Conservation (phyloP, 1,140 invertebrate species). For the Dryas iulia region DNA sequence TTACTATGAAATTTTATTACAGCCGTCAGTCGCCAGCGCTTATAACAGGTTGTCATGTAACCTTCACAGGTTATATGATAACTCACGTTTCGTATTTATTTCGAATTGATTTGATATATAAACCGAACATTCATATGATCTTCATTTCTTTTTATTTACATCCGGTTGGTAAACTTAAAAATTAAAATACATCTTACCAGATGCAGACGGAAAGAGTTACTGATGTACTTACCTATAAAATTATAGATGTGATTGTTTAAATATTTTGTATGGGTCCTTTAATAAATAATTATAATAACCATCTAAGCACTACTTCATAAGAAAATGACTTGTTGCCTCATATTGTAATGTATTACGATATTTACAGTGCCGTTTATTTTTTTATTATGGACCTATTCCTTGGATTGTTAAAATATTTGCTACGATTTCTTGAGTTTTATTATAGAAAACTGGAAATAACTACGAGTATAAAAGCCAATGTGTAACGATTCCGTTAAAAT, state of each 20-base stretch:
- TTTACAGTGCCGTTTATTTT: no score
- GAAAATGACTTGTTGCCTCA: no score
- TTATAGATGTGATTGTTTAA: no score
- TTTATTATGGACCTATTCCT: no score
- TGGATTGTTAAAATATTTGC: background rate
- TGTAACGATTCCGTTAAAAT: background rate
- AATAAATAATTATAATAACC: no score
- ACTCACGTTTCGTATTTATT: constrained; percentile 35
- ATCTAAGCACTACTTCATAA: no score
- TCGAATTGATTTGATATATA: constrained; percentile 27
- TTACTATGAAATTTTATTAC: constrained; percentile 57
- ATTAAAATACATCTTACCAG: background rate
- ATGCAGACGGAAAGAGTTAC: background rate
- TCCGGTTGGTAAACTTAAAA: constrained; percentile 11
- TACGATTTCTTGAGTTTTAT: background rate
- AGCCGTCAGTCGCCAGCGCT: constrained; percentile 37
- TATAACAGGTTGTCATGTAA: constrained; percentile 42
- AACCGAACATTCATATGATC: constrained; percentile 3
- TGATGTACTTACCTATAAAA: background rate
- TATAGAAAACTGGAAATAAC: background rate
- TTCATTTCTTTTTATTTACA: constrained; percentile 21
- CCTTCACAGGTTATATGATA: constrained; percentile 36
- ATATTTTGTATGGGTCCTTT: no score
- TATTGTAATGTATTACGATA: no score
- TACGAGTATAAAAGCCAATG: background rate